These are phyloP conservation scores for Rhizoglyphus robini DNA, from an alignment of 1,140 invertebrate species.

Conservation along the genomic window DNA sequence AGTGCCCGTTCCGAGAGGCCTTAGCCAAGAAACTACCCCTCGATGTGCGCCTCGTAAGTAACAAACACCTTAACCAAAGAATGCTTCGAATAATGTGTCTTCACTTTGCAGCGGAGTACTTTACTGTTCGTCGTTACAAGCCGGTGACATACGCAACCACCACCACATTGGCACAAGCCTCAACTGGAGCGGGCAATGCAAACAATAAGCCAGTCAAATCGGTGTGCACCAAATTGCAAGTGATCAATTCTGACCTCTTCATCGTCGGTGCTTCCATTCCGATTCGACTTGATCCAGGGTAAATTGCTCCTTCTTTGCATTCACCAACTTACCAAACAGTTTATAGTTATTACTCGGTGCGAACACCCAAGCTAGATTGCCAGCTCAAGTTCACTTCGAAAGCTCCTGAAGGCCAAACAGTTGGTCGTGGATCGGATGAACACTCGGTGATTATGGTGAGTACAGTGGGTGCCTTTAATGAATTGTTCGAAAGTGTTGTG, in stretches of 20 bases:
- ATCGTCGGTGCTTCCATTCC: constrained; percentile 28
- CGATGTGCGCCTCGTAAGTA: constrained; percentile 24
- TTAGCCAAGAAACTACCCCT: constrained; percentile 26
- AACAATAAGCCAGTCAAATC: constrained; percentile 19
- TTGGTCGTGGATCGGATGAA: constrained; percentile 21
- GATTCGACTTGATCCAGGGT: constrained; percentile 27
- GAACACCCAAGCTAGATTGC: constrained; percentile 28
- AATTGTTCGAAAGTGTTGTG: not conserved
- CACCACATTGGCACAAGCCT: constrained; percentile 12
- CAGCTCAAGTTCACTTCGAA: constrained; percentile 27
- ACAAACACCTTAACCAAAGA: too few relatives aligned
- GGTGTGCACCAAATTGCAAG: constrained; percentile 27
- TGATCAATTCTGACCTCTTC: constrained; percentile 28
- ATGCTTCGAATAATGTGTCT: too few relatives aligned
- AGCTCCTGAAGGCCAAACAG: constrained; percentile 4
- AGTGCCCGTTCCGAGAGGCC: constrained; percentile 26
- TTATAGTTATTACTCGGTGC: constrained; percentile 25
- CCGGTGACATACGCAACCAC: constrained; percentile 25
- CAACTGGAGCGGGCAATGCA: not conserved
- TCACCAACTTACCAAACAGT: not conserved
- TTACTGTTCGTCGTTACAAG: constrained; percentile 26
- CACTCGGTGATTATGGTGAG: constrained; percentile 23
- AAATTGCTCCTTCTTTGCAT: not conserved
- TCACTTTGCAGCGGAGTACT: constrained; percentile 27
- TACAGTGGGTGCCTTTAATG: not conserved